Percentiles rank a stretch among this genome's conserved stretches.
Conservation (phyloP, 2,888 invertebrate genomes). For the Scaptomyza polygonia region DNA sequence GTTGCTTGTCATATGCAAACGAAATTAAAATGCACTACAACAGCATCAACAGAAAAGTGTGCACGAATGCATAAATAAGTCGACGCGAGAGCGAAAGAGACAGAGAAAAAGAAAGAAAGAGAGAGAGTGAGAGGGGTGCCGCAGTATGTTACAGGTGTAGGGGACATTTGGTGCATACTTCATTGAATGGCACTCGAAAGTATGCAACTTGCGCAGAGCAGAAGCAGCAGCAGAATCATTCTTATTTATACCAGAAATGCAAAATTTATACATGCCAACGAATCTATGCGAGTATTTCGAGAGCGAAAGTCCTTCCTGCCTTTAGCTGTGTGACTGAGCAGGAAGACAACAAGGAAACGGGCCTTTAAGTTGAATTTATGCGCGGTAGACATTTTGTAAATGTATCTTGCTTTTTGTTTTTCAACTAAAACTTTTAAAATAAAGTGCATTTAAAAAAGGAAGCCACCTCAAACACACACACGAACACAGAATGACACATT, state of each 20-base stretch:
- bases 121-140: neutral
- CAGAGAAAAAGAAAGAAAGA: conserved; percentile 1
- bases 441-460: conserved; percentile 62
- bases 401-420: conserved; percentile 15
- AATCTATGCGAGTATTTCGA: conserved; percentile 8
- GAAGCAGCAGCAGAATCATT: conserved; percentile 26
- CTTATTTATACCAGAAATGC: conserved; percentile 1
- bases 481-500: neutral
- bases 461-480: conserved; percentile 3
- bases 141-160: conserved; percentile 17
- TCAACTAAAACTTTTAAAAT: conserved; percentile 50
- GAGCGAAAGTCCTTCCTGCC: conserved; percentile 32
- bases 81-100: conserved; percentile 25
- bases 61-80: conserved; percentile 77
- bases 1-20: conserved; percentile 77
- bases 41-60: conserved; percentile 62
- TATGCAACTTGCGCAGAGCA: conserved; percentile 56
- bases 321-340: conserved; percentile 42
- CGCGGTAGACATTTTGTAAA: conserved; percentile 31
- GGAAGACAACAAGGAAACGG: conserved; percentile 15
- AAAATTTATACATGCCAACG: conserved; percentile 32
- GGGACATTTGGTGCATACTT: conserved; percentile 54
- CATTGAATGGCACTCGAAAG: conserved; percentile 77
- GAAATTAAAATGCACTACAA: conserved; percentile 79
- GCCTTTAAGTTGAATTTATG: conserved; percentile 41